phyloP scores from a whole-genome alignment of 2,113 vertebrate species.

The Reinhardtius hippoglossoides region DNA sequence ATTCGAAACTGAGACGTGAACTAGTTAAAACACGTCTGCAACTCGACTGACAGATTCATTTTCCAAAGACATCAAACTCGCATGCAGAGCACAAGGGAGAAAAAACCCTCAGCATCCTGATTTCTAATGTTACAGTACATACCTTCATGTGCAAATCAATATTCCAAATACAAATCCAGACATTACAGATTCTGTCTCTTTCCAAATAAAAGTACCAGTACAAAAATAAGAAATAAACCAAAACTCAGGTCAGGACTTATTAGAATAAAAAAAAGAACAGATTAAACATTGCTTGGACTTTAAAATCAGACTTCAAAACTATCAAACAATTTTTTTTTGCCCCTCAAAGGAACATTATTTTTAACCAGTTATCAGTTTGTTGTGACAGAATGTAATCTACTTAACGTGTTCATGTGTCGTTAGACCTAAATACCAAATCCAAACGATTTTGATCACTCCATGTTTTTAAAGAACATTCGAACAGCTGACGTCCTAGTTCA shows the following conservation, averaged over 20 bases:
- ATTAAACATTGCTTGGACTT: slow-evolving; percentile 19
- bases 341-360: slow-evolving; percentile 14
- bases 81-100: slow-evolving; percentile 53
- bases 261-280: slow-evolving; percentile 35
- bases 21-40: slow-evolving; percentile 17
- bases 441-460: slow-evolving; percentile 6
- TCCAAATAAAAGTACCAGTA: slow-evolving; percentile 58
- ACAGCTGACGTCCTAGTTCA: neutral
- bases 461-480: slow-evolving; percentile 5
- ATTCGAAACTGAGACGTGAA: slow-evolving; percentile 6
- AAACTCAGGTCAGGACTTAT: slow-evolving; percentile 8
- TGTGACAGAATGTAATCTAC: neutral
- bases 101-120: neutral
- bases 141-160: slow-evolving; percentile 70
- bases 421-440: neutral
- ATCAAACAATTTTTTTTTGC: slow-evolving; percentile 8
- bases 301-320: slow-evolving; percentile 34
- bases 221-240: slow-evolving; percentile 15
- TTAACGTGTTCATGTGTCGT: neutral
- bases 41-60: slow-evolving; percentile 8
- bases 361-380: neutral
- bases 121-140: slow-evolving; percentile 67
- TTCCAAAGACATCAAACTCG: slow-evolving; percentile 39
- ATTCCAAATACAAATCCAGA: slow-evolving; percentile 48
- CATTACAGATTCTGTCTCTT: slow-evolving; percentile 40